phyloP scores from a whole-genome alignment of 1,140 invertebrate genomes.

The Drosophila cardini region DNA sequence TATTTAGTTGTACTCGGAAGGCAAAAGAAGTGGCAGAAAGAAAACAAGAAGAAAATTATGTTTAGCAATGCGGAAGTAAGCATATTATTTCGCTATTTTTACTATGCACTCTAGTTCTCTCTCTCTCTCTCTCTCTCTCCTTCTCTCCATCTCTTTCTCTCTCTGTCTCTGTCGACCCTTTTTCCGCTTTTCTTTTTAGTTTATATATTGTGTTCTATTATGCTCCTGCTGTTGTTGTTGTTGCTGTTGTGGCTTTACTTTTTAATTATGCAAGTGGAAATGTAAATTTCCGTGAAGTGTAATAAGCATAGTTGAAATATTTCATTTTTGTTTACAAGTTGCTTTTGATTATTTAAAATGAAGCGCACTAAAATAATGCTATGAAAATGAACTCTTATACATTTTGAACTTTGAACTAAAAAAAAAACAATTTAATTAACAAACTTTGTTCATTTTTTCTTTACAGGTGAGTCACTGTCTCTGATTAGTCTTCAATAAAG shows the following conservation, averaged over 20 bases:
- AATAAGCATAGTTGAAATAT: conserved; percentile 50
- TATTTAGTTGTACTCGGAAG: conserved; percentile 57
- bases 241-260: conserved; percentile 21
- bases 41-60: conserved; percentile 50
- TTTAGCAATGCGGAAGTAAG: conserved; percentile 67
- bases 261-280: conserved; percentile 67
- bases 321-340: conserved; percentile 31
- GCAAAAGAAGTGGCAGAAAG: conserved; percentile 16
- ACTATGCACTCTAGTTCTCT: conserved; percentile 19
- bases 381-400: conserved; percentile 21
- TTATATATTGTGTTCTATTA: not conserved
- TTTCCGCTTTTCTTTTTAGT: conserved; percentile 2
- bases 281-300: conserved; percentile 57
- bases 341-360: conserved; percentile 28
- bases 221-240: conserved; percentile 18
- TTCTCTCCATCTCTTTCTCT: not conserved
- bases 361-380: conserved; percentile 1
- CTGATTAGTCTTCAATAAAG: not conserved
- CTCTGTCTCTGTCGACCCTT: not conserved
- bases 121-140: not conserved
- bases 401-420: conserved; percentile 16
- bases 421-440: conserved; percentile 12
- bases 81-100: conserved; percentile 63
- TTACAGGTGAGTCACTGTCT: conserved; percentile 28
- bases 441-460: not conserved